phyloP scores from a whole-genome alignment of 2,113 vertebrate species.

The Bucco capensis region DNA sequence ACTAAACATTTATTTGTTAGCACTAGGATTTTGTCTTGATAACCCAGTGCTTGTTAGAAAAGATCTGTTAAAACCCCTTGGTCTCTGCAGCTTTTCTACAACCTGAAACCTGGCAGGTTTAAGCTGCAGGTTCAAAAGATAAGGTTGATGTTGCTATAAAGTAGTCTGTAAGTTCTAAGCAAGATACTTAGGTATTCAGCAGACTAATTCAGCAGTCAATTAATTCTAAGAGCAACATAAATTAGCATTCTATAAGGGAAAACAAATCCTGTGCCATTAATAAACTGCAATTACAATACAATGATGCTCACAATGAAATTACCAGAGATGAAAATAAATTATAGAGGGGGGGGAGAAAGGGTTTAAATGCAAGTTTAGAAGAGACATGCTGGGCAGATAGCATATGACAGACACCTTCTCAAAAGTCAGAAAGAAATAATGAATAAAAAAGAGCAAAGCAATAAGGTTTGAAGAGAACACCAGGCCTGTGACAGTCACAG shows the following conservation, averaged over 20 bases:
- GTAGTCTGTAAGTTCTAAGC: background rate
- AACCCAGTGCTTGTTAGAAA: background rate
- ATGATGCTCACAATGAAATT: accelerated
- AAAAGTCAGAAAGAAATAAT: background rate
- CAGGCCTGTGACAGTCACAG: background rate
- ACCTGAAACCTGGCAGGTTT: background rate
- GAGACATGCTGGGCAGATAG: background rate
- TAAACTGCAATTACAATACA: background rate
- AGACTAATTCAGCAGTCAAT: background rate
- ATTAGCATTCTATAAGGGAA: background rate
- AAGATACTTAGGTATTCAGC: background rate
- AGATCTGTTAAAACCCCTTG: background rate
- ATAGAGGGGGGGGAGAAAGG: accelerated
- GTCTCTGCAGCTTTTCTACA: background rate
- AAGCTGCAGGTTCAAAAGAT: background rate
- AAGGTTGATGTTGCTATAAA: background rate
- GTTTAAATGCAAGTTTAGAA: background rate
- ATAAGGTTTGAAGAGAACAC: background rate
- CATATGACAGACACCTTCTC: background rate
- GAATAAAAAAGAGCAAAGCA: background rate
- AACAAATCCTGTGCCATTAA: background rate
- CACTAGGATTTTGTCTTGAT: background rate
- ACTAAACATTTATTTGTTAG: background rate
- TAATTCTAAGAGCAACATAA: background rate
- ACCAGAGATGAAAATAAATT: background rate